Base-by-base conservation (phyloP, 2,888 invertebrate genomes). In the Rhagonycha fulva region DNA sequence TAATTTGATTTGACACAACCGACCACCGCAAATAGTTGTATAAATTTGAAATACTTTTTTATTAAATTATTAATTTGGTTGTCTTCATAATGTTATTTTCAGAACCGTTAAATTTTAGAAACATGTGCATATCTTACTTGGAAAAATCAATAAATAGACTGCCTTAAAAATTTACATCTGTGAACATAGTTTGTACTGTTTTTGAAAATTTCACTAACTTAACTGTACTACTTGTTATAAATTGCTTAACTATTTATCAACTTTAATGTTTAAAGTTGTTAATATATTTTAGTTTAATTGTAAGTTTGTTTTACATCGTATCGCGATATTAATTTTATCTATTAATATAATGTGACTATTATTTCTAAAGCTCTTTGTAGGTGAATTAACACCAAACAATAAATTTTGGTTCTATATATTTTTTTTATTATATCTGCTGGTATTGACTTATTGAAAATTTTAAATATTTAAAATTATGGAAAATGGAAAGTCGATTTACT, bases 111-210 rank as follows among this genome's bases (percentile, higher is more conserved):
- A 66, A 66, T 66, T 47, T 66, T 66, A 66, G 63, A 66, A 66
- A 66, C 47, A 66, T 12, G 19, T 66, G 63, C 63, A 66, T 66
- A 66, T 66, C 63, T 66, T 66, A 26, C 23, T 26, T 26, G 23
- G 24, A 66, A 66, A 66, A 66, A 66, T 66, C 63, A 66, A 66
- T 66, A 66, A 66, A 66, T 66, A 66, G 63, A 66, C 63, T 66
- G 63, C 63, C 63, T 66, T 66, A 66, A 24, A 66, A 66, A 66
- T 24, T 66, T 24, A 66, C 12, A 26, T 66, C 23, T 66, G 26
- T 66, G 63, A 24, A 66, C 23, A 66, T 66, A 66, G 63, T 66
- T 66, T 66, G 26, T 66, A 66, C 63, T 26, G 11, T 66, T 66
- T 66, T 24, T 24, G 63, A 66, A 63, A 66, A 66, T 14, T 66